phyloP scores from a whole-genome alignment of 2,888 invertebrate genomes.

The Machimus rusticus region DNA sequence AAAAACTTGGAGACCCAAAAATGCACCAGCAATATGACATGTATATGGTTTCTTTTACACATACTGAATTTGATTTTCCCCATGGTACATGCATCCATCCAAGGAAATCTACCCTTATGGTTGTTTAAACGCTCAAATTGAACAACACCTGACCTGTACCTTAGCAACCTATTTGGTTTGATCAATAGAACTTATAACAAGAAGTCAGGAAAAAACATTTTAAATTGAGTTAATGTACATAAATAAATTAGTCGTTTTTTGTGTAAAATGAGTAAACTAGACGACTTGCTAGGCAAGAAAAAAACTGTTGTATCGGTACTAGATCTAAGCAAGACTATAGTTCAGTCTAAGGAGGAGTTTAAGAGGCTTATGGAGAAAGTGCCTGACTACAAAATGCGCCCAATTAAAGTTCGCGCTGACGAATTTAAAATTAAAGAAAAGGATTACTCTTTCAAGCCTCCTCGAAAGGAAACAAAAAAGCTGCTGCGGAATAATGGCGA shows the following conservation, averaged over 20 bases:
- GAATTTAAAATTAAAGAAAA: slow-evolving; percentile 79
- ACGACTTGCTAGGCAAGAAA: slow-evolving; percentile 84
- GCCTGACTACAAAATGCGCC: slow-evolving; percentile 88
- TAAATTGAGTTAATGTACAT: background rate
- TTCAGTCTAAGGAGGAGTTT: slow-evolving; percentile 83
- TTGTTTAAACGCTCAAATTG: background rate
- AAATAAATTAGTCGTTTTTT: background rate
- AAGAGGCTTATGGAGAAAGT: slow-evolving; percentile 83
- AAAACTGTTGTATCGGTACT: slow-evolving; percentile 84
- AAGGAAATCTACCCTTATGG: too few relatives aligned
- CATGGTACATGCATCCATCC: background rate
- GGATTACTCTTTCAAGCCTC: slow-evolving; percentile 77
- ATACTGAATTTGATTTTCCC: too few relatives aligned
- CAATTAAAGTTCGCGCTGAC: slow-evolving; percentile 83
- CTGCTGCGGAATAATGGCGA: slow-evolving; percentile 58
- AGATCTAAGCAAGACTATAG: slow-evolving; percentile 81
- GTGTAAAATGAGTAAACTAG: slow-evolving; percentile 70
- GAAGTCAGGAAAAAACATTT: background rate
- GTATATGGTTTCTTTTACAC: too few relatives aligned
- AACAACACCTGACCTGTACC: background rate
- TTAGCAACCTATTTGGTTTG: background rate
- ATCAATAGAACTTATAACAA: background rate
- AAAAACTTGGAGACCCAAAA: too few relatives aligned
- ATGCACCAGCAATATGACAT: too few relatives aligned
- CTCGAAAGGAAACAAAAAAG: slow-evolving; percentile 74